phyloP scores from a whole-genome alignment of 2,797 vertebrate species.

The Pterois miles region DNA sequence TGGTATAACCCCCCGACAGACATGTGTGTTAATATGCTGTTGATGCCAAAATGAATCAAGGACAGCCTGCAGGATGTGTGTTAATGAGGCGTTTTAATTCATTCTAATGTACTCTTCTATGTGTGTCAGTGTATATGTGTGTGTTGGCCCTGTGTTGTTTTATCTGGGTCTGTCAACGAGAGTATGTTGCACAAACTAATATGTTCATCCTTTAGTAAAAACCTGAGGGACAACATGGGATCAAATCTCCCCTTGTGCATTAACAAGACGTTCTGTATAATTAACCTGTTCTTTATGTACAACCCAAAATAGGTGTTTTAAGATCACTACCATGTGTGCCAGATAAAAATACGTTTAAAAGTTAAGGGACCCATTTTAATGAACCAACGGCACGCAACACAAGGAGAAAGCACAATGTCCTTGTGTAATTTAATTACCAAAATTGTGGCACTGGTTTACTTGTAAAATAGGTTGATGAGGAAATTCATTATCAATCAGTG shows the following conservation, averaged over 20 bases:
- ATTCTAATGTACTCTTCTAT: slow-evolving; percentile 21
- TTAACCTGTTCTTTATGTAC: slow-evolving; percentile 17
- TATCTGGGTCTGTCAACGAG: slow-evolving; percentile 21
- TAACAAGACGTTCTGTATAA: slow-evolving; percentile 25
- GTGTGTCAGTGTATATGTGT: slow-evolving; percentile 14
- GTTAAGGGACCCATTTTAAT: not conserved
- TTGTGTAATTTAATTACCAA: not conserved
- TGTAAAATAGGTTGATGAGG: not conserved
- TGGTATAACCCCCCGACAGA: slow-evolving; percentile 24
- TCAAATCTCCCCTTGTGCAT: slow-evolving; percentile 32
- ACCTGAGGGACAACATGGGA: slow-evolving; percentile 10
- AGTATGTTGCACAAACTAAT: slow-evolving; percentile 26
- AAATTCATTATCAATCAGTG: not conserved
- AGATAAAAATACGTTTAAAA: slow-evolving; percentile 19
- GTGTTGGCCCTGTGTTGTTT: slow-evolving; percentile 5
- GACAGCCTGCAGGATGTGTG: slow-evolving; percentile 52
- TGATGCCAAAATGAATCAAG: slow-evolving; percentile 54
- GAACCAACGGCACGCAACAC: not conserved
- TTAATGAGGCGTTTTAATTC: slow-evolving; percentile 60
- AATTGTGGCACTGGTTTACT: not conserved
- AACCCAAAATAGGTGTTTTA: slow-evolving; percentile 15
- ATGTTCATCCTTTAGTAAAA: slow-evolving; percentile 20
- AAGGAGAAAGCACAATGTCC: not conserved
- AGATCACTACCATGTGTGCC: not conserved
- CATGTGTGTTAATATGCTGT: slow-evolving; percentile 45